These are phyloP conservation scores for Campylomormyrus tamandua DNA, from an alignment of 2,113 vertebrate genomes.

Conservation along the genomic window DNA sequence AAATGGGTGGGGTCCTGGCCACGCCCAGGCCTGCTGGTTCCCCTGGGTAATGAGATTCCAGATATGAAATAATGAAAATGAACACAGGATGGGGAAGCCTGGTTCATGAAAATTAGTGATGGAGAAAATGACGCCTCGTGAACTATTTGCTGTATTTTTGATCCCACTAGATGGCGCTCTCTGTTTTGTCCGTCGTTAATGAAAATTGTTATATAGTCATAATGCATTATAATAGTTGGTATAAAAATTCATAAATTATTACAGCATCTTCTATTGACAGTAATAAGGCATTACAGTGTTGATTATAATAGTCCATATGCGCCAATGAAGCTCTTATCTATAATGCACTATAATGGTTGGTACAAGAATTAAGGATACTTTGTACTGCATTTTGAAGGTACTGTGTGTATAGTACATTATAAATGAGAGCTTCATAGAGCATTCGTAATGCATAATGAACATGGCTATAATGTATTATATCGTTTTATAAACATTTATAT, in stretches of 20 bases:
- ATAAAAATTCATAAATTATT: neutral
- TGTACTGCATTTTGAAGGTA: no score
- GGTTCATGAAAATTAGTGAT: neutral
- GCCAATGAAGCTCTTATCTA: neutral
- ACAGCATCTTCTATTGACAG: neutral
- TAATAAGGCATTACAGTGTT: neutral
- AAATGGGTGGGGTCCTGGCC: constrained; percentile 49
- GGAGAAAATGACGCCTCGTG: neutral
- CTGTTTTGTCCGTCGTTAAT: no score
- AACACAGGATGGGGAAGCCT: neutral
- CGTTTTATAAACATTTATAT: no score
- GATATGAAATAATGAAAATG: neutral
- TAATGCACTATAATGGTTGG: neutral
- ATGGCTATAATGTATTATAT: no score
- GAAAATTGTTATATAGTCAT: neutral
- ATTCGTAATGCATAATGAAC: no score
- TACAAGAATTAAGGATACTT: no score
- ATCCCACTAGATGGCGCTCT: neutral
- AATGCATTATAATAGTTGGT: neutral
- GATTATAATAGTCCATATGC: neutral
- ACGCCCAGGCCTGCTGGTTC: constrained; percentile 10
- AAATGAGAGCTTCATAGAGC: neutral
- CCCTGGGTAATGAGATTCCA: constrained; percentile 14
- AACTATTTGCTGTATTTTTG: neutral
- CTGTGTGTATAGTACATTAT: no score